A percentile compares a stretch with the other conserved stretches of the same genome.
Conservation (phyloP, 2,888 invertebrate genomes). For the Clunio marinus region DNA sequence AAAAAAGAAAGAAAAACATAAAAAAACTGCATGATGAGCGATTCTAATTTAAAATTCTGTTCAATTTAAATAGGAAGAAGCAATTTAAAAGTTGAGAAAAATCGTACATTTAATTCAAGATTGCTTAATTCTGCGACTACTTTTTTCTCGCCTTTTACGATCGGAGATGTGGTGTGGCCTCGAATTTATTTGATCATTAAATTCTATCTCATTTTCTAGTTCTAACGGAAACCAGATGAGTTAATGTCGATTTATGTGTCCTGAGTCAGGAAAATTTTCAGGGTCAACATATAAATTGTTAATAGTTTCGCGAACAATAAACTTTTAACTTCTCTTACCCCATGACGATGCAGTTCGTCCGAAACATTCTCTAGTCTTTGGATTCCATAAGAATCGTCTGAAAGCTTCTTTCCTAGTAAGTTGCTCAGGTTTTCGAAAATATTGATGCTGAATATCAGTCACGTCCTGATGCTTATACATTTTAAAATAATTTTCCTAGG, state of each 20-base stretch:
- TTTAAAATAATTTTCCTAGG: not conserved
- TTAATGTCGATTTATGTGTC: not conserved
- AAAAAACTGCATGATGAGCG: constrained; percentile 13
- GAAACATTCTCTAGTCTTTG: constrained; percentile 50
- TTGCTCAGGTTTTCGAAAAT: constrained; percentile 62
- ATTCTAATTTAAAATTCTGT: constrained; percentile 4
- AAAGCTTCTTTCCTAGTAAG: constrained; percentile 57
- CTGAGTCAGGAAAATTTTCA: too few species aligned
- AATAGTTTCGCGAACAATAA: not conserved
- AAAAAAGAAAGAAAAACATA: not conserved
- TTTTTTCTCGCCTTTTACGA: constrained; percentile 9
- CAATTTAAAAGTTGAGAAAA: constrained; percentile 37
- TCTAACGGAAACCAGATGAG: not conserved
- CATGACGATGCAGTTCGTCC: constrained; percentile 16
- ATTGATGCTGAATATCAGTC: constrained; percentile 52
- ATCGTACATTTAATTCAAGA: constrained; percentile 36
- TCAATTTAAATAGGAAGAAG: constrained; percentile 37
- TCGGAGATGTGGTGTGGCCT: constrained; percentile 3
- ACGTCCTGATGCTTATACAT: constrained; percentile 23
- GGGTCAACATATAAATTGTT: too few species aligned
- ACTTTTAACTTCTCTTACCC: constrained; percentile 3
- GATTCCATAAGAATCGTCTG: constrained; percentile 70
- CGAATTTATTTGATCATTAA: constrained; percentile 6
- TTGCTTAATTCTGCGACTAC: constrained; percentile 30
- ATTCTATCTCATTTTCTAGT: constrained; percentile 2